Evolutionary conservation across 2,797 vertebrate species (phyloP), one percentile per base, ranked within the genome.

Genomic region (Trachops cirrhosus): DNA sequence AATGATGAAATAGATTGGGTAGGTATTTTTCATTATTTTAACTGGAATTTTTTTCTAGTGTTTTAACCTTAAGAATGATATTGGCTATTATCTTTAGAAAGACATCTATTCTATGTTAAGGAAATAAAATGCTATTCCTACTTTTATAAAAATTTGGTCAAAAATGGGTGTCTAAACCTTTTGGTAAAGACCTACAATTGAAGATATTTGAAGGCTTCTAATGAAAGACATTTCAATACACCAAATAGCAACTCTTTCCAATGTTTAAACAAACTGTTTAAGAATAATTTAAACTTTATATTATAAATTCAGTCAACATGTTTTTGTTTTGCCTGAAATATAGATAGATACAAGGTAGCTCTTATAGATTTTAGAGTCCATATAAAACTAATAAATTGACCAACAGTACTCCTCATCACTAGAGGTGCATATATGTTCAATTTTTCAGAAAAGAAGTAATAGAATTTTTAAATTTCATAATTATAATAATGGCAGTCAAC

Each of bases 61-160:
- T 77, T 93, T 95, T 14, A 77, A 39, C 48, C 52, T 93, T 71
- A 15, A 95, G n/a, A 88, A 71, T 71, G 10, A 87, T 86, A n/a
- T 54, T 39, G n/a, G 32, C 22, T 91, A 26, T 77, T 77, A 26
- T 89, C 52, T 77, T 84, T 67, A 86, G 34, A 93, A 75, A 89
- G 24, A 75, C 50, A 12, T 64, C 15, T 32, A 80, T 70, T 80
- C 24, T 82, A 1, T 70, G 29, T 91, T 74, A 93, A 91, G 57
- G 41, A 95, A 92, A 79, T 79, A 84, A 93, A 83, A 85, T 48
- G 21, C 71, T 88, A 89, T 78, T 86, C 16, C 5, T 52, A 77
- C 10, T 77, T 93, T 93, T 91, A 44, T 37, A 86, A 93, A 82
- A 59, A 71, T 82, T 50, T 71, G 74, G 52, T 82, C 6, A 93